phyloP scores from a whole-genome alignment of 2,888 invertebrate genomes.

The Nomada fucata region DNA sequence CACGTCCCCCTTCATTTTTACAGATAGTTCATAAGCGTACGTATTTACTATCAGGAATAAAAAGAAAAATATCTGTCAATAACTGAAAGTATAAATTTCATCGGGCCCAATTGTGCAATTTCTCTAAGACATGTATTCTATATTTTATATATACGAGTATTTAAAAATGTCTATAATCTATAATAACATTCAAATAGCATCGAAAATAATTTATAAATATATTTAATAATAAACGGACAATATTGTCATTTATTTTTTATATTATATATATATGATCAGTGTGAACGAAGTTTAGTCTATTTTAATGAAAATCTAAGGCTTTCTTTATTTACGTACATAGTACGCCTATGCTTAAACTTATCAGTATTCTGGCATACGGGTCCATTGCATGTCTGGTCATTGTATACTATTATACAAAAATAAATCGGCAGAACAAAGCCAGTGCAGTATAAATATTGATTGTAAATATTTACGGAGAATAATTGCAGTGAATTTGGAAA shows the following conservation, averaged over 20 bases:
- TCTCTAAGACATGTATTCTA: neutral
- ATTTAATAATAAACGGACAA: neutral
- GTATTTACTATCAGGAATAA: neutral
- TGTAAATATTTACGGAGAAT: constrained; percentile 33
- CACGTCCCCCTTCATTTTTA: constrained; percentile 43
- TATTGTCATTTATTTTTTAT: neutral
- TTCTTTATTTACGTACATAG: neutral
- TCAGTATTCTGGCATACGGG: constrained; percentile 8
- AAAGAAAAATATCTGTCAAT: neutral
- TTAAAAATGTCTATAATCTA: no score
- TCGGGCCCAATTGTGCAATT: neutral
- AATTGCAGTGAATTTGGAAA: constrained; percentile 19
- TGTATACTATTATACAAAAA: constrained; percentile 7
- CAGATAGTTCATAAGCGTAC: constrained; percentile 34
- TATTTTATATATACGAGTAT: neutral
- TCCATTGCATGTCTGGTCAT: constrained; percentile 6
- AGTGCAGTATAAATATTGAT: constrained; percentile 5
- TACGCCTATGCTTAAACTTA: constrained; percentile 33
- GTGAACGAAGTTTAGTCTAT: neutral
- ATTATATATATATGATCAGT: neutral
- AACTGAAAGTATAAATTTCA: constrained; percentile 1
- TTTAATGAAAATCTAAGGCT: neutral
- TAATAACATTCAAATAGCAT: neutral
- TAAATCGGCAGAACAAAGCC: neutral
- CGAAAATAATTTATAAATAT: neutral